Conservation (phyloP, 2,797 vertebrate genomes). For the Leptatherina wallacei region DNA sequence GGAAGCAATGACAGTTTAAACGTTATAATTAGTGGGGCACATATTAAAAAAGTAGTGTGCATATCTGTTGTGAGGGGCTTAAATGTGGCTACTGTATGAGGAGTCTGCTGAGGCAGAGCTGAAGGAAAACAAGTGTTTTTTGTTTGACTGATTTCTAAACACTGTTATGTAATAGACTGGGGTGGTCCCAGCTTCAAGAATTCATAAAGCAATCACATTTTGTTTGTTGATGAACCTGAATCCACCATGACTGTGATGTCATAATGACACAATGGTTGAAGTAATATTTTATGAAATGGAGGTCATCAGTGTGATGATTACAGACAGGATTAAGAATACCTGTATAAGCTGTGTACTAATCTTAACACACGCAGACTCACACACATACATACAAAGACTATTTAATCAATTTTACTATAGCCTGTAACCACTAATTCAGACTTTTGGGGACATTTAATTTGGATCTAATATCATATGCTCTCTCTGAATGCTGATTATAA, state of each 20-base stretch:
- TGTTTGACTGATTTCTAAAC: background rate
- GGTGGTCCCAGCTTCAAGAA: background rate
- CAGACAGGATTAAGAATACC: slow-evolving; percentile 11
- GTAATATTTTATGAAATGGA: slow-evolving; percentile 4
- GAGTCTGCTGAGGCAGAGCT: slow-evolving; percentile 2
- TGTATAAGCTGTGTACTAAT: slow-evolving; percentile 2
- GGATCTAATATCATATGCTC: slow-evolving; percentile 25
- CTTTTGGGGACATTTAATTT: slow-evolving; percentile 45
- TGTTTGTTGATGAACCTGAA: slow-evolving; percentile 8
- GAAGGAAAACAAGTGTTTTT: slow-evolving; percentile 10
- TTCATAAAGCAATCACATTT: background rate
- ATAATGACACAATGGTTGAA: slow-evolving; percentile 9
- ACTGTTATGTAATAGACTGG: background rate
- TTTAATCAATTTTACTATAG: background rate
- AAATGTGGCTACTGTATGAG: background rate
- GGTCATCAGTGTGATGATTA: slow-evolving; percentile 13
- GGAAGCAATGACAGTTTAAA: slow-evolving; percentile 16
- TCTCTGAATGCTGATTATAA: slow-evolving; percentile 27
- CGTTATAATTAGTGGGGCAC: background rate
- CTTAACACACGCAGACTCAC: background rate
- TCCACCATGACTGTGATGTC: slow-evolving; percentile 20
- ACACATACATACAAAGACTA: background rate
- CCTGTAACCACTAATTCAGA: slow-evolving; percentile 22
- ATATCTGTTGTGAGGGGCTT: background rate
- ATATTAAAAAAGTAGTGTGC: background rate